These are phyloP conservation scores for Drosophila arizonae DNA, from an alignment of 1,140 invertebrate genomes.

Conservation along the genomic window DNA sequence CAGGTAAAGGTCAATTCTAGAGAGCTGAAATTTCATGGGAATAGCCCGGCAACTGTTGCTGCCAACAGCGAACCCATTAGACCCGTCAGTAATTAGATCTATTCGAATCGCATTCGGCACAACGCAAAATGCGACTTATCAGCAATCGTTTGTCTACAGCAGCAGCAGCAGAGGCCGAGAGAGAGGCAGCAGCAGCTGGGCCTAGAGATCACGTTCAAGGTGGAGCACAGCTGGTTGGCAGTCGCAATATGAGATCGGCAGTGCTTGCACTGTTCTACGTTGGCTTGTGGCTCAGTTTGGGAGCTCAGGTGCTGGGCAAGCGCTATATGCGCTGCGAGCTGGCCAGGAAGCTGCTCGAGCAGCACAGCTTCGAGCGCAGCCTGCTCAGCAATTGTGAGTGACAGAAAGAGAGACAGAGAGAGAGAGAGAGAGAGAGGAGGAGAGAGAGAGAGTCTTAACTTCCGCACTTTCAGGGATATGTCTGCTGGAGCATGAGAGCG, in stretches of 20 bases:
- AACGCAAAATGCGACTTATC: slow-evolving; percentile 43
- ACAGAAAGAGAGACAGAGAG: no score
- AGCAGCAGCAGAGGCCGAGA: neutral
- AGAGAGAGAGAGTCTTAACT: no score
- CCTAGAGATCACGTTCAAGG: slow-evolving; percentile 29
- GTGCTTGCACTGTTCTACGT: slow-evolving; percentile 40
- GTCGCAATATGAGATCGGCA: slow-evolving; percentile 57
- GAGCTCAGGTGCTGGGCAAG: slow-evolving; percentile 43
- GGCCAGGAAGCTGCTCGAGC: slow-evolving; percentile 58
- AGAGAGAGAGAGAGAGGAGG: no score
- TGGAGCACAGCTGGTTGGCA: slow-evolving; percentile 11
- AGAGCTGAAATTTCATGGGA: no score
- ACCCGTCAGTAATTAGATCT: neutral
- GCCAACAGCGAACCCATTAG: neutral
- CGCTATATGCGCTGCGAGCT: slow-evolving; percentile 58
- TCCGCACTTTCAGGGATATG: slow-evolving; percentile 85
- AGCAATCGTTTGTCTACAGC: slow-evolving; percentile 7
- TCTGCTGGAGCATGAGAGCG: slow-evolving; percentile 87
- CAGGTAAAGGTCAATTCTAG: no score
- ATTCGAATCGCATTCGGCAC: neutral
- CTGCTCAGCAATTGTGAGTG: slow-evolving; percentile 60
- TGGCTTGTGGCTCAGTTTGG: slow-evolving; percentile 31
- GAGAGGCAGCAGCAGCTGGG: neutral
- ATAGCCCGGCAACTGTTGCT: neutral
- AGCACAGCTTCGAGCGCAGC: slow-evolving; percentile 59